Evolutionary conservation across 2,113 vertebrate genomes (phyloP), one percentile per base, ranked within the genome.

Genomic region (Paralichthys olivaceus): DNA sequence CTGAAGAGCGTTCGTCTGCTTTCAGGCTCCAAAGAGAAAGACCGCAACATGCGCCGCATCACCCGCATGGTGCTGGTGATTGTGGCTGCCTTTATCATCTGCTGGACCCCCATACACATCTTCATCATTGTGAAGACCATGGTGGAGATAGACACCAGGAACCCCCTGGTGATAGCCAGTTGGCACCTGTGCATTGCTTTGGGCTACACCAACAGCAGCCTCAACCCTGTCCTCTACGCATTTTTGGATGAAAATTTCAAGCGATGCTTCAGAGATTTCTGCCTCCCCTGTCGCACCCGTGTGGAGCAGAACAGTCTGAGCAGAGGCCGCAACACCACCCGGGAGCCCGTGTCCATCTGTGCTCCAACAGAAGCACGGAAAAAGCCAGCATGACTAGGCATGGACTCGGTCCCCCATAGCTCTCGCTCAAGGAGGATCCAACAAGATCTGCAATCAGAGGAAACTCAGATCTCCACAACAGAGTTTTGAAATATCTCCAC

Each of bases 191-290:
- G 97, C 94, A 98, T 98, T 0, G 97, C 97, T 20, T 90, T 98
- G 73, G 97, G 97, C 70, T 99, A 99, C 68, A 97, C 95, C 93
- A 98, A 98, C 94, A 98, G 97, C 93, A 98, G 97, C 92, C 96
- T 98, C 87, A 99, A 99, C 88, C 97, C 97, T 0, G 93, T 98
- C 58, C 97, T 99, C 15, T 99, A 98, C 0, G 97, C 97, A 32
- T 98, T 98, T 91, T 88, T 99, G 77, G 97, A 99, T 56, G 97
- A 98, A 76, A 98, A 99, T 57, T 98, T 99, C 86, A 99, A 98
- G 91, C 92, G 97, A 65, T 99, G 96, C 74, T 98, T 98, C 90
- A 90, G 96, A 5, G 97, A 98, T 83, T 97, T 99, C 87, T 99
- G 97, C 90, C 92, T 95, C 57, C 92, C 95, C 0, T 94, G 95